A percentile compares a stretch with the other conserved stretches of the same genome.
Conservation (phyloP, 2,113 vertebrate genomes). For the Cyprinodon variegatus region DNA sequence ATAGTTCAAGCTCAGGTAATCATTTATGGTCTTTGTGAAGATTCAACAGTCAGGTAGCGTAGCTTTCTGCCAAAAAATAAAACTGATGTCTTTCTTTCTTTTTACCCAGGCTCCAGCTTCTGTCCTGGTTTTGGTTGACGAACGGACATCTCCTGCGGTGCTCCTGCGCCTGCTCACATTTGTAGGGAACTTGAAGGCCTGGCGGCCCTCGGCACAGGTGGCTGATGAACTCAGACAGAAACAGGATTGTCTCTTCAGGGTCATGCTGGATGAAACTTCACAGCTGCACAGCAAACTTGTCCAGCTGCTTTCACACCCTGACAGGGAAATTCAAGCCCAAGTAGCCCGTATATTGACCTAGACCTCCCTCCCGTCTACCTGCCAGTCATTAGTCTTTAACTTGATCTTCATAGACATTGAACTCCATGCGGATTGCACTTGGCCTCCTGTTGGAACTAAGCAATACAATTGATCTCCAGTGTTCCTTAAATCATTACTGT, state of each 20-base stretch:
- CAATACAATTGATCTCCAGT: not conserved
- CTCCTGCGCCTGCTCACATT: constrained; percentile 86
- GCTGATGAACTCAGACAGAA: constrained; percentile 73
- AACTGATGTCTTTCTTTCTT: not conserved
- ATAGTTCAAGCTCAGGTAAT: constrained; percentile 89
- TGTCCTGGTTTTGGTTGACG: constrained; percentile 85
- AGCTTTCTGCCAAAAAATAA: not conserved
- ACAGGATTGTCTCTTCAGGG: constrained; percentile 84
- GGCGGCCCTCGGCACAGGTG: constrained; percentile 71
- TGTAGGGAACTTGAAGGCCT: constrained; percentile 84
- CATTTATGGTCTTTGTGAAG: not conserved
- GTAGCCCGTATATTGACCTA: constrained; percentile 84
- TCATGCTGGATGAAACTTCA: constrained; percentile 81
- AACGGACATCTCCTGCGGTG: constrained; percentile 77
- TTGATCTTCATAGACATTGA: constrained; percentile 22
- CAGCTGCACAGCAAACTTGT: constrained; percentile 82
- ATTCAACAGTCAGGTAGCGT: not conserved
- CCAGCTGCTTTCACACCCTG: constrained; percentile 83
- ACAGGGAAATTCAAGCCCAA: constrained; percentile 86
- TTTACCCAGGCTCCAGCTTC: constrained; percentile 83
- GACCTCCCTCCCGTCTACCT: constrained; percentile 12
- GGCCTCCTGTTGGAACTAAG: constrained; percentile 3
- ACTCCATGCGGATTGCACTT: constrained; percentile 1
- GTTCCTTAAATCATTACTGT: constrained; percentile 20
- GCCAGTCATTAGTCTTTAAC: constrained; percentile 5